Evolutionary conservation across 2,113 vertebrate genomes (phyloP).

Genomic region (Tragulus kanchil): DNA sequence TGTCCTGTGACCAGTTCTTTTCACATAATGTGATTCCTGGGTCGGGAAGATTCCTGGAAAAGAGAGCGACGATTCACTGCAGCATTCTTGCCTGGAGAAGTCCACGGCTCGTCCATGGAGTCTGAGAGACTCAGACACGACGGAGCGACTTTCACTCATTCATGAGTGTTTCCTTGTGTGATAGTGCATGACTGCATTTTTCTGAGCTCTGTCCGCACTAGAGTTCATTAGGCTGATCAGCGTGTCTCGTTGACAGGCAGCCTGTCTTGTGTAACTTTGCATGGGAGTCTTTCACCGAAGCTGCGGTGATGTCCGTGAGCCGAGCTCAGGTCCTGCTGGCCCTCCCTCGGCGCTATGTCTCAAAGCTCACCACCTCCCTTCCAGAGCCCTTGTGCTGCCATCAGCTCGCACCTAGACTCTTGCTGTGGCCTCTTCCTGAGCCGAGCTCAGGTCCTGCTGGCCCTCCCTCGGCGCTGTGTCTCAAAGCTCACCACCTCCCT

Average conservation of each 20-base stretch:
- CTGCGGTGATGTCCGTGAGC: neutral
- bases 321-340: neutral
- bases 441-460: neutral
- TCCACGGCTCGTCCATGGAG: no score
- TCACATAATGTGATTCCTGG: neutral
- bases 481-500: neutral
- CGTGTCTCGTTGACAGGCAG: neutral
- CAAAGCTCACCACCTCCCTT: neutral
- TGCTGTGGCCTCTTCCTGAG: neutral
- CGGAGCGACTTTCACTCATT: neutral
- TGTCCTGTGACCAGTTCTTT: neutral
- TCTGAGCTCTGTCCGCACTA: neutral
- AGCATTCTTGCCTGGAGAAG: no score
- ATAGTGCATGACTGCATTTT: neutral
- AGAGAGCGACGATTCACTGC: no score
- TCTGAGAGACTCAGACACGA: no score
- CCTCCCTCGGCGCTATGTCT: neutral
- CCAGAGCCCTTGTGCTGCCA: neutral
- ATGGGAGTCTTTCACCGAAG: neutral
- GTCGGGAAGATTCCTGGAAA: no score
- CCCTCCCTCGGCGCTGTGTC: neutral
- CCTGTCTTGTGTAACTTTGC: neutral
- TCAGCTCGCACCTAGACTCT: neutral
- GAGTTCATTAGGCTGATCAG: neutral
- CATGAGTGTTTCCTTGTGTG: neutral